Conservation (phyloP, 2,888 invertebrate genomes). For the Allacma fusca region DNA sequence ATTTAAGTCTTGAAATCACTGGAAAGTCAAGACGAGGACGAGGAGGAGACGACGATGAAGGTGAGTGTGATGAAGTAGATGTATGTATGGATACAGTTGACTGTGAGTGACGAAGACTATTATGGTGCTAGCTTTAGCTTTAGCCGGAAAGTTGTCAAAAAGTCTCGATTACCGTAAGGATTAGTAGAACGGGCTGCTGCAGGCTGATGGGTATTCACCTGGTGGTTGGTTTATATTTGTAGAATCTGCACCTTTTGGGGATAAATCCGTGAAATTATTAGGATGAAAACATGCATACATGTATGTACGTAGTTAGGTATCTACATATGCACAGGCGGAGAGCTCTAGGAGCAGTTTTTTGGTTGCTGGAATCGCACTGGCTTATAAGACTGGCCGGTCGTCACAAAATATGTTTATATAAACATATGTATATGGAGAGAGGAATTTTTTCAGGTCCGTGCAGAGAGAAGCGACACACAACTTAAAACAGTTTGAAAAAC, state of each 20-base stretch:
- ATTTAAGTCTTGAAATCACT: not conserved
- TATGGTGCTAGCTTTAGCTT: too few relatives aligned
- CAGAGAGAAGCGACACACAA: slow-evolving; percentile 42
- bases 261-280: not conserved
- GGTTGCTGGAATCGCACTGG: not conserved
- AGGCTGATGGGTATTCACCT: slow-evolving; percentile 16
- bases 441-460: slow-evolving; percentile 13
- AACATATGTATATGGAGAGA: not conserved
- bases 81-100: too few relatives aligned
- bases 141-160: not conserved
- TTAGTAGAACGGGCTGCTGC: not conserved
- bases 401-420: not conserved
- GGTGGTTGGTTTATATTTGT: not conserved
- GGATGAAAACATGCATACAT: slow-evolving; percentile 2
- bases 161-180: slow-evolving; percentile 5
- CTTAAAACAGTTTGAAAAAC: slow-evolving; percentile 44
- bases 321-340: not conserved
- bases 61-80: not conserved
- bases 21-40: not conserved
- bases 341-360: not conserved
- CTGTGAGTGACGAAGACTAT: too few relatives aligned
- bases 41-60: not conserved
- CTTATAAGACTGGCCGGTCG: not conserved
- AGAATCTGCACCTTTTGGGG: not conserved
- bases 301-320: not conserved